Conservation (phyloP, 2,113 vertebrate species). For the Gallinago media region DNA sequence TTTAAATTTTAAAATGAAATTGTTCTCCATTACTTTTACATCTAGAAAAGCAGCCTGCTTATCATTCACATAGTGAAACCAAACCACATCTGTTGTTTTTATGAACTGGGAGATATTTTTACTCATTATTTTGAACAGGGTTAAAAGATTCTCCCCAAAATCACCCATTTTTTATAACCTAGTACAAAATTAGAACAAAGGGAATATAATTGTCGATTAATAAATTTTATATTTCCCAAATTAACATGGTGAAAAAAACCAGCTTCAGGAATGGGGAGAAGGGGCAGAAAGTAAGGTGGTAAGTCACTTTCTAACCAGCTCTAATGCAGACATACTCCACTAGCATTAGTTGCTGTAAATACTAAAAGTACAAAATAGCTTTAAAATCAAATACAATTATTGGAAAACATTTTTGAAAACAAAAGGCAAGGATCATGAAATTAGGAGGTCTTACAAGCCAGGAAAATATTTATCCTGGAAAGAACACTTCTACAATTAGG, state of each 20-base stretch:
- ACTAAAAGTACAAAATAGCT: not conserved
- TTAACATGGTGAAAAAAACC: not conserved
- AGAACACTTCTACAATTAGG: not conserved
- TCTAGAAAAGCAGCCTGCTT: not conserved
- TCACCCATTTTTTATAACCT: not conserved
- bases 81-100: not conserved
- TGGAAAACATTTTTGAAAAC: not conserved
- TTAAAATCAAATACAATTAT: not conserved
- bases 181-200: not conserved
- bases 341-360: not conserved
- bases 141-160: not conserved
- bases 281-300: not conserved
- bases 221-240: not conserved
- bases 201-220: not conserved
- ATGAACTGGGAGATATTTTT: not conserved
- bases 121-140: not conserved
- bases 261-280: not conserved
- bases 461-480: not conserved
- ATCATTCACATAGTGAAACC: not conserved
- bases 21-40: not conserved
- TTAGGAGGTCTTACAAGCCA: not conserved
- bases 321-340: not conserved
- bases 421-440: not conserved
- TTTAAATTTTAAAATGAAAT: not conserved
- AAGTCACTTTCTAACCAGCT: not conserved